Conservation (phyloP, 2,888 invertebrate species). For the Eristalinus sepulchralis region DNA sequence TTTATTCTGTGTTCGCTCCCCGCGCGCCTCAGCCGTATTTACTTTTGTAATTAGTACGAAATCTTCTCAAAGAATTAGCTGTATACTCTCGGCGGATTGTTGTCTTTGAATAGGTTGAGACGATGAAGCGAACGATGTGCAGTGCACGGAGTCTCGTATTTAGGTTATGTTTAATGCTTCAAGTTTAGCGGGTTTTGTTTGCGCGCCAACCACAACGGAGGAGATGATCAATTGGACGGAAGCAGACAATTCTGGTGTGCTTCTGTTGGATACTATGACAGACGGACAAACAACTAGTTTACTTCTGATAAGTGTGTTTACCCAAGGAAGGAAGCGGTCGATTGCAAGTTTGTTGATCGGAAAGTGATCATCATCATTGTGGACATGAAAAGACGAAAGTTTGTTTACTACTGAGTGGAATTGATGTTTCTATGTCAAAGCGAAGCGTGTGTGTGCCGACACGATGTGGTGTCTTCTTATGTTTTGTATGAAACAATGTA, state of each 20-base stretch:
- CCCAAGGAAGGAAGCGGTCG: not conserved
- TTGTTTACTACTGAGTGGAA: no score
- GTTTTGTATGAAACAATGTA: no score
- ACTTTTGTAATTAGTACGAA: slow-evolving; percentile 23
- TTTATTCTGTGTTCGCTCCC: slow-evolving; percentile 6
- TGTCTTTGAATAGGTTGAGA: slow-evolving; percentile 2
- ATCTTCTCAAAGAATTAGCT: slow-evolving; percentile 18
- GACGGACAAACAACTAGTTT: not conserved
- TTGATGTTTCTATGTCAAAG: no score
- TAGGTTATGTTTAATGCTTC: not conserved
- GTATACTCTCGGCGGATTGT: not conserved
- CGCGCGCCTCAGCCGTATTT: slow-evolving; percentile 5
- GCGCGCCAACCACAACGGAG: not conserved
- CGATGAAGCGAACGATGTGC: not conserved
- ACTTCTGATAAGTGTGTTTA: not conserved
- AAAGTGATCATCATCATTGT: not conserved
- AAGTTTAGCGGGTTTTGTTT: not conserved
- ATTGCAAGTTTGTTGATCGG: not conserved
- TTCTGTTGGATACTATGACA: not conserved
- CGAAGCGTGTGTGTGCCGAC: no score
- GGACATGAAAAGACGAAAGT: not conserved
- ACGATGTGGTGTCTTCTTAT: no score
- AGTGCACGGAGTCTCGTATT: not conserved
- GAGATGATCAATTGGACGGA: not conserved
- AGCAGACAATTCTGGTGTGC: not conserved